Base-by-base conservation (phyloP, 2,797 vertebrate species). In the Halcyon smyrnensis region DNA sequence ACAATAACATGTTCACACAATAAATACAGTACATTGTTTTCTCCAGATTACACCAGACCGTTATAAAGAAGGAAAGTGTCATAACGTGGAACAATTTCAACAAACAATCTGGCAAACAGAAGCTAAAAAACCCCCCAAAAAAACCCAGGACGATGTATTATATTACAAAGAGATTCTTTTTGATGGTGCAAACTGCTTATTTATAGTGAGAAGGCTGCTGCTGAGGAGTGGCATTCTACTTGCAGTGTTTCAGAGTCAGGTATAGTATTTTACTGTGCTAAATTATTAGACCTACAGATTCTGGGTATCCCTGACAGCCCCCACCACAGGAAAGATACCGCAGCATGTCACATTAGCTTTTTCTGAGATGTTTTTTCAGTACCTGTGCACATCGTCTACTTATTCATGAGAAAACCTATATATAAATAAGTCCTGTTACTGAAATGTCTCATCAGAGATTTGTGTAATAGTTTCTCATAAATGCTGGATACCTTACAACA, bases 391-490 rank as follows among this genome's bases (percentile, higher is more conserved):
- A 74, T 93, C 67, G 59, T 95, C 89, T 51, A 95, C 90, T 97
- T 95, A 96, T 96, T 96, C 97, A 97, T 96, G 94, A 95, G 97
- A 96, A 34, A 91, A 19, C 60, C 41, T 88, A 37, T 67, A 82
- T 92, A 95, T 93, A 94, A 89, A 90, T 81, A 95, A 89, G 54
- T 83, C 23, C 25, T 91, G 79, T 96, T 96, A 90, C 39, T 16
- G 82, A 96, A 96, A 91, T 91, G 34, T 88, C 93, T 97, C 41
- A 69, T 43, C 86, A 67, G 87, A 96, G 86, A 95, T 91, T 95
- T 97, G 71, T 94, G 70, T 86, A 95, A 96, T 67, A 88, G 24
- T 93, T 87, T 93, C 56, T 92, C 87, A 76, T 94, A 97, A 97
- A 96, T 94, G 53, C 48, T 89, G 84, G 69, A 82, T 78, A 96